Base-by-base conservation (phyloP, 2,797 vertebrate genomes). In the Ara ararauna region DNA sequence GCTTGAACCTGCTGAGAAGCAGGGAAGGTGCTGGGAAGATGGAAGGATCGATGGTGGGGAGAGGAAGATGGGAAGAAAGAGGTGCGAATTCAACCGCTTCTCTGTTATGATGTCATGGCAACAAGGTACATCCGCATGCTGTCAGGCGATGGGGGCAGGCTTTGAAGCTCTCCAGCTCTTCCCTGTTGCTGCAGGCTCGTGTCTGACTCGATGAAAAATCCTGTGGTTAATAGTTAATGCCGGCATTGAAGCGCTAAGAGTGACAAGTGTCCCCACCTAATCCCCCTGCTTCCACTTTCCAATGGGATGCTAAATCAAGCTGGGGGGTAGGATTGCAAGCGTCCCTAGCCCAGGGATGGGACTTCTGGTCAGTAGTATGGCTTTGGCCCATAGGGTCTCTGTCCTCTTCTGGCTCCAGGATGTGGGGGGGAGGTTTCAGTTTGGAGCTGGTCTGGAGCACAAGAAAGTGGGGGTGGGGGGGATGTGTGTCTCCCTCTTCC, bases 191-290 rank as follows among this genome's bases (percentile, higher is more conserved):
- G 42, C 15, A 24, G 67, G 65, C 80, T 94, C 3, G 0, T 27
- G 62, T 68, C 87, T 91, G 78, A 85, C 68, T 86, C 0, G 10
- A 54, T 87, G 80, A 93, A 91, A 94, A 87, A 87, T 48, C 67
- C 76, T 75, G 36, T 5, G 16, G 68, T 72, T 92, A 94, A 91
- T 91, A 71, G 88, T 96, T 90, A 80, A 91, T 93, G 79, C n/a
- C 2, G 2, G 51, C 60, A 56, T 62, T 71, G 83, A 96, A 92
- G 75, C 14, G 21, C 58, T 48, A 32, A 61, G 60, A 47, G 53
- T 71, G 54, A 17, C 36, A 22, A 62, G 76, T 27, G 18, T 30
- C 50, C 62, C 65, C 36, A 7, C 30, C 67, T 44, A 67, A 66
- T 45, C 61, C 40, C 12, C 30, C 72, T 78, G 77, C 67, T 36